Conservation (phyloP, 1,140 invertebrate species). For the Cardiocondyla obscurior region DNA sequence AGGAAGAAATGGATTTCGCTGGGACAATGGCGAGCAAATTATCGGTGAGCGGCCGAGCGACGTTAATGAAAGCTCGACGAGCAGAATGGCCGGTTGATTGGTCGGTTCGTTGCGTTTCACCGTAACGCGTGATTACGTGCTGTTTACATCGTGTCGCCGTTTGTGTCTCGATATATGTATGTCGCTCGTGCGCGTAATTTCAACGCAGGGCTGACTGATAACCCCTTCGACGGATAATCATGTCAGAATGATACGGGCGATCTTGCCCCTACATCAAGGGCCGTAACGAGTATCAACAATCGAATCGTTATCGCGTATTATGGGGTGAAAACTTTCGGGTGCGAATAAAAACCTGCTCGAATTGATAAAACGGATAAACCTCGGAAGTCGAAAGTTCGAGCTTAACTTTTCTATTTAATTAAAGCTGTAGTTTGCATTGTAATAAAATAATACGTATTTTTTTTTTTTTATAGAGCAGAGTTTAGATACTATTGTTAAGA, state of each 20-base stretch:
- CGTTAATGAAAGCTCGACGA: constrained; percentile 38
- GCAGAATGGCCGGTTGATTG: constrained; percentile 44
- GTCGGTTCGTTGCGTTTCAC: constrained; percentile 43
- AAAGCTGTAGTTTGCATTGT: no score
- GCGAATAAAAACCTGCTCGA: not conserved
- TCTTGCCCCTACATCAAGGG: constrained; percentile 14
- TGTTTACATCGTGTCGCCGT: constrained; percentile 43
- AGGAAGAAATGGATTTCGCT: constrained; percentile 16
- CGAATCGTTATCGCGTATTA: not conserved
- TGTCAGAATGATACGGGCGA: constrained; percentile 3
- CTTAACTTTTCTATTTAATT: not conserved
- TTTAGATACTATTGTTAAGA: not conserved
- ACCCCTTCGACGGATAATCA: constrained; percentile 25
- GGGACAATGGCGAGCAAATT: constrained; percentile 38
- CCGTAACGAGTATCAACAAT: not conserved
- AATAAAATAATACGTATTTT: no score
- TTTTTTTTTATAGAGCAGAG: no score
- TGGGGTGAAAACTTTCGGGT: not conserved
- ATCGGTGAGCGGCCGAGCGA: not conserved
- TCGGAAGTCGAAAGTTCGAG: not conserved
- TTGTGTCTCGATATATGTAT: not conserved
- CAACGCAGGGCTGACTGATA: not conserved
- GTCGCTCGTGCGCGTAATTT: constrained; percentile 5
- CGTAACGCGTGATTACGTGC: constrained; percentile 44
- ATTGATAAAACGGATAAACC: not conserved